phyloP scores from a whole-genome alignment of 2,113 vertebrate species.

The Cichladusa arquata region DNA sequence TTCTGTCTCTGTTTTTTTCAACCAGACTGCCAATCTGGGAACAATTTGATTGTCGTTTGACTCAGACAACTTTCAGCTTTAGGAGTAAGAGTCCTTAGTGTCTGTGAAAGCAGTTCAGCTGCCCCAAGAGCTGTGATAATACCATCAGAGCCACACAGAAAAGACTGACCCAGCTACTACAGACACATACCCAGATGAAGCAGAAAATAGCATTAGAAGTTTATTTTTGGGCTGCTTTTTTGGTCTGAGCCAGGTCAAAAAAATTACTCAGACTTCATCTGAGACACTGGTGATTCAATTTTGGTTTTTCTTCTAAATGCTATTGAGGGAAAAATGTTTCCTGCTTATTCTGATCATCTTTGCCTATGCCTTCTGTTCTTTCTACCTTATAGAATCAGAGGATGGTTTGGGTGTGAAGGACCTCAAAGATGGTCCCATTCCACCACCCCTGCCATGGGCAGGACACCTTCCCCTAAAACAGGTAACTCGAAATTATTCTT shows the following conservation, averaged over 20 bases:
- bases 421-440: not conserved
- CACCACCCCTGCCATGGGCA: not conserved
- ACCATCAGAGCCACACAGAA: fast-evolving
- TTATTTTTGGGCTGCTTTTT: not conserved
- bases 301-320: not conserved
- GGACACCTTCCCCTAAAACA: not conserved
- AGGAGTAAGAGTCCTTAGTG: not conserved
- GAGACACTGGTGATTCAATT: not conserved
- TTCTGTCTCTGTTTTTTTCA: not conserved
- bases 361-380: not conserved
- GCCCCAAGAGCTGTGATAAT: not conserved
- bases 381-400: not conserved
- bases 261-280: not conserved
- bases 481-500: not conserved
- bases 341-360: not conserved
- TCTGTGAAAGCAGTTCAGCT: not conserved
- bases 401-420: not conserved
- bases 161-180: not conserved
- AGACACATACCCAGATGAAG: not conserved
- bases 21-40: not conserved
- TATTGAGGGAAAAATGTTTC: fast-evolving
- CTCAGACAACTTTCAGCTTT: not conserved
- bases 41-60: no score
- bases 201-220: not conserved
- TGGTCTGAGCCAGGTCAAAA: not conserved